Evolutionary conservation across 2,113 vertebrate genomes (phyloP).

Genomic region (Beaufortia kweichowensis): DNA sequence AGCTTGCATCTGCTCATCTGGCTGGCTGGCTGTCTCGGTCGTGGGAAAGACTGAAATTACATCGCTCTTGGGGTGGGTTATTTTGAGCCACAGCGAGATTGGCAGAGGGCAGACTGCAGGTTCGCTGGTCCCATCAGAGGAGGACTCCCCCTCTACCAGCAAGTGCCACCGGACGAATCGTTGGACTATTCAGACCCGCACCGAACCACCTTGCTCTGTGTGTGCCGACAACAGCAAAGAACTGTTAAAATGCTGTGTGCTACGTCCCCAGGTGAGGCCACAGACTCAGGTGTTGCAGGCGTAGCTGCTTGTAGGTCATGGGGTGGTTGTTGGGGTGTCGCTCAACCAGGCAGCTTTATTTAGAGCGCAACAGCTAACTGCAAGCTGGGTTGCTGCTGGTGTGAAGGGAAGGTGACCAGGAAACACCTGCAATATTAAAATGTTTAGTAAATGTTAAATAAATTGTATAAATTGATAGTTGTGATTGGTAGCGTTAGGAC

Average conservation of each 20-base stretch:
- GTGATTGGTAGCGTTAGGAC: too few relatives aligned
- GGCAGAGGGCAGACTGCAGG: conserved; percentile 73
- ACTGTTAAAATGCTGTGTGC: conserved; percentile 74
- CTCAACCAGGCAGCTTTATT: conserved; percentile 55
- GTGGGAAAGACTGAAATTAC: conserved; percentile 85
- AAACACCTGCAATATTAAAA: background rate
- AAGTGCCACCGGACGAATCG: conserved; percentile 55
- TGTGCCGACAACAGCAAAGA: conserved; percentile 60
- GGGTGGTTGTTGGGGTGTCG: conserved; percentile 21
- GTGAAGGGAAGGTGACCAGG: background rate
- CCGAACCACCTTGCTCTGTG: conserved; percentile 48
- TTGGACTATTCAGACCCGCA: conserved; percentile 21
- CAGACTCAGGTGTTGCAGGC: conserved; percentile 22
- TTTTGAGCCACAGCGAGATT: conserved; percentile 73
- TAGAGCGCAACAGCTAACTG: conserved; percentile 27
- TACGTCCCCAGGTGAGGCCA: conserved; percentile 73
- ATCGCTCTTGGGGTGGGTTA: conserved; percentile 77
- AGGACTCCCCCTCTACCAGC: conserved; percentile 64
- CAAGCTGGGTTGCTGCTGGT: background rate
- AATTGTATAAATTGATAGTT: background rate
- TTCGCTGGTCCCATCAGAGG: conserved; percentile 64
- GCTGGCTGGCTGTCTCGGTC: conserved; percentile 67
- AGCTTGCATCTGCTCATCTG: conserved; percentile 61
- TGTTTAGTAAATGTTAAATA: background rate
- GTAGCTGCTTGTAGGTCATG: conserved; percentile 53